These are phyloP conservation scores for Sus scrofa DNA, from an alignment of 2,113 vertebrate species.

Conservation along the genomic window T2T-Sscrofa CM000815.6:104244001-104244500, in stretches of 20 bases:
- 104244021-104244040: not conserved
- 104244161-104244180: constrained; percentile 73
- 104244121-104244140: constrained; percentile 58
- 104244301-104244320: not conserved
- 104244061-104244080: not conserved
- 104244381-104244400: not conserved
- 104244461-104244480: not conserved
- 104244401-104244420: not conserved
- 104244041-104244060: not conserved
- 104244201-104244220: fast-evolving
- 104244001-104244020: not conserved
- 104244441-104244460: not conserved
- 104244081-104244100: no score
- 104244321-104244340: not conserved
- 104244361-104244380: not conserved
- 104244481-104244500: not conserved
- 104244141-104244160: constrained; percentile 32
- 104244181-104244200: fast-evolving
- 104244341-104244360: not conserved
- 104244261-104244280: not conserved
- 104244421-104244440: not conserved
- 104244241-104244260: not conserved
- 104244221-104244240: not conserved
- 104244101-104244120: fast-evolving
- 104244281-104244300: not conserved